phyloP scores from a whole-genome alignment of 2,888 invertebrate genomes.

The Baronia brevicornis region DNA sequence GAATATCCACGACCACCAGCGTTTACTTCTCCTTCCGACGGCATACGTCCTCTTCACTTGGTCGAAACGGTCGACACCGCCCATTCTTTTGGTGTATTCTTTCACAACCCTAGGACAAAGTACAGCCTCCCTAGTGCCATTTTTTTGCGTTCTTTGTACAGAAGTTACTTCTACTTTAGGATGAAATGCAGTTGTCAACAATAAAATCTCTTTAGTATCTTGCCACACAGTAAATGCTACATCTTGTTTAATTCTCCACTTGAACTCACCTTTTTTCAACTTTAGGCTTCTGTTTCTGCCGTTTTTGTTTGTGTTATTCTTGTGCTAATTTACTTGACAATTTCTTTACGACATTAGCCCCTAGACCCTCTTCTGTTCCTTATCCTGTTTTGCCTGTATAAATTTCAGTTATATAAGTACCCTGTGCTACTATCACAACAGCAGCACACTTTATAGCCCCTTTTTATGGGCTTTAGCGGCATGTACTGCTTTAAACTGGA shows the following conservation, averaged over 20 bases:
- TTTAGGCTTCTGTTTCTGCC: slow-evolving; percentile 17
- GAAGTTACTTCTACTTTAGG: slow-evolving; percentile 20
- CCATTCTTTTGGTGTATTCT: slow-evolving; percentile 28
- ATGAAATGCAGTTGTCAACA: slow-evolving; percentile 27
- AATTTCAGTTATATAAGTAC: slow-evolving; percentile 21
- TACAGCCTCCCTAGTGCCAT: slow-evolving; percentile 19
- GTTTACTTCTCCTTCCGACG: slow-evolving; percentile 22
- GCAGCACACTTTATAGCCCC: slow-evolving; percentile 26
- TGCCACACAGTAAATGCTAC: slow-evolving; percentile 26
- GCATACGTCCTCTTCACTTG: slow-evolving; percentile 22
- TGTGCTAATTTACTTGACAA: slow-evolving; percentile 18
- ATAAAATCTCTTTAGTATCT: slow-evolving; percentile 25
- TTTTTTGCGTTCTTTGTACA: slow-evolving; percentile 21
- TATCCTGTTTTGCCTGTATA: slow-evolving; percentile 22
- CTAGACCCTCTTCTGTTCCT: slow-evolving; percentile 18
- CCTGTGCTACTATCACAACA: slow-evolving; percentile 22
- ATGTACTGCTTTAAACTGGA: slow-evolving; percentile 25
- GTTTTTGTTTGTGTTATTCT: slow-evolving; percentile 18
- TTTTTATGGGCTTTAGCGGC: slow-evolving; percentile 26
- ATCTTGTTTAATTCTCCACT: slow-evolving; percentile 23
- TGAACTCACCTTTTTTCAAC: slow-evolving; percentile 24
- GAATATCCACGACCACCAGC: slow-evolving; percentile 25
- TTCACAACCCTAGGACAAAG: slow-evolving; percentile 18
- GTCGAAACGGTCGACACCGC: slow-evolving; percentile 24
- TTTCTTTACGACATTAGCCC: slow-evolving; percentile 20